Conservation (phyloP, 2,113 vertebrate species). For the Tupaia chinensis region DNA sequence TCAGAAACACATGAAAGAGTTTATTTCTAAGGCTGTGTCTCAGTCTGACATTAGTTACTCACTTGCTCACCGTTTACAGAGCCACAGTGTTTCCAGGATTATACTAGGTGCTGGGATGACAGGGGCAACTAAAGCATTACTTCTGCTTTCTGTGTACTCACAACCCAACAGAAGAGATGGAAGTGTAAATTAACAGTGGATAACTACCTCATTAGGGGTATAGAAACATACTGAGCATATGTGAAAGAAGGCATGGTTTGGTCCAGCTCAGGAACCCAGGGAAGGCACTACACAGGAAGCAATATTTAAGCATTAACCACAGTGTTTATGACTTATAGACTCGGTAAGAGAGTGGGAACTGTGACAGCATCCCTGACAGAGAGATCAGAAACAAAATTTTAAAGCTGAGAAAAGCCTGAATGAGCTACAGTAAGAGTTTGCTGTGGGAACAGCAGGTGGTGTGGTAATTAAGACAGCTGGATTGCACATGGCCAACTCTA, state of each 20-base stretch:
- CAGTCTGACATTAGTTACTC: not conserved
- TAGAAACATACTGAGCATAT: not conserved
- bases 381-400: not conserved
- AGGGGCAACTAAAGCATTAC: not conserved
- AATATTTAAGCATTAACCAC: not conserved
- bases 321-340: not conserved
- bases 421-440: not conserved
- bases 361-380: not conserved
- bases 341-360: fast-evolving
- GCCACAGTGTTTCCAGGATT: not conserved
- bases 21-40: not conserved
- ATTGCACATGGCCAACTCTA: too few species aligned
- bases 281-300: not conserved
- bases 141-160: not conserved
- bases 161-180: not conserved
- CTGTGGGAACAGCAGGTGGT: too few species aligned
- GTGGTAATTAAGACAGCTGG: too few species aligned
- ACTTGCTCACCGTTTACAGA: not conserved
- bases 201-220: not conserved
- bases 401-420: not conserved
- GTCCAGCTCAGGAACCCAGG: not conserved
- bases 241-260: not conserved
- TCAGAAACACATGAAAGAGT: not conserved
- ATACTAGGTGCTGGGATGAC: not conserved
- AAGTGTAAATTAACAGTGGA: not conserved